phyloP scores from a whole-genome alignment of 2,888 invertebrate species.

The Glaucopsyche alexis region DNA sequence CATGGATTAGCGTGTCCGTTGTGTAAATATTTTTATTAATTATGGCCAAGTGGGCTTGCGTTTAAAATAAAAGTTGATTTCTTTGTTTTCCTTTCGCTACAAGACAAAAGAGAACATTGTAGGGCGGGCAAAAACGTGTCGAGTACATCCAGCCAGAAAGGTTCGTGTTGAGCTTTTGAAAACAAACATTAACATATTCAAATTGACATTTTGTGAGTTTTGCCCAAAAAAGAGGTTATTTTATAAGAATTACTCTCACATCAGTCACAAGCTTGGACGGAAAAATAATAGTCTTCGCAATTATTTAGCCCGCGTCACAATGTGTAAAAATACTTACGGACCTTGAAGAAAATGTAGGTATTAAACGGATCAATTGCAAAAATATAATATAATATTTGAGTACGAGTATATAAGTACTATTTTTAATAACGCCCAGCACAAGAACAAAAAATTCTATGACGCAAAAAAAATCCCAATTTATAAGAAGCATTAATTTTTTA shows the following conservation, averaged over 20 bases:
- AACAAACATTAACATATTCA: constrained; percentile 14
- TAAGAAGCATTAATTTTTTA: not conserved
- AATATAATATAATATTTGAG: not conserved
- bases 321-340: no score
- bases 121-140: not conserved
- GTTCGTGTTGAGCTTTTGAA: constrained; percentile 10
- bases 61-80: no score
- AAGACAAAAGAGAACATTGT: no score
- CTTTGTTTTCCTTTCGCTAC: no score
- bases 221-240: constrained; percentile 1
- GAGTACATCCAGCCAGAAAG: not conserved
- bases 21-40: no score
- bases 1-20: no score
- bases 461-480: not conserved
- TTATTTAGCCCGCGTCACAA: not conserved
- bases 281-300: not conserved
- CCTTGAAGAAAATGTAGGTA: not conserved
- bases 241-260: not conserved
- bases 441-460: no score
- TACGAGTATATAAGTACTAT: no score
- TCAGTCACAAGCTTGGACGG: not conserved
- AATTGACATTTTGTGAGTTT: constrained; percentile 17
- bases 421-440: no score
- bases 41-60: no score
- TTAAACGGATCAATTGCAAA: not conserved